These are phyloP conservation scores for Thunnus thynnus DNA, from an alignment of 2,113 vertebrate genomes.

Conservation along the genomic window DNA sequence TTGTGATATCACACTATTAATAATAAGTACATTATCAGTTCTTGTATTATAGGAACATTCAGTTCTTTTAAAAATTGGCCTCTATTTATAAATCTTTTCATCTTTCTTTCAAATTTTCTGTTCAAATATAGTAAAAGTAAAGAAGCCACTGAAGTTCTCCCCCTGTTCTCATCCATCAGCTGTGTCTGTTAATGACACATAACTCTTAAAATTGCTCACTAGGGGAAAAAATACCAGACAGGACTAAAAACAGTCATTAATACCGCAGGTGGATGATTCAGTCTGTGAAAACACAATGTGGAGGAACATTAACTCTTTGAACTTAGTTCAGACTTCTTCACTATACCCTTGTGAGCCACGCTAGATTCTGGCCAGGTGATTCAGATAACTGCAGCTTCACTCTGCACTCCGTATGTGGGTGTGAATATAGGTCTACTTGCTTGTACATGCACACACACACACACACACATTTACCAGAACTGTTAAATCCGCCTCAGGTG, in stretches of 20 bases:
- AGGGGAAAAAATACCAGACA: conserved; percentile 63
- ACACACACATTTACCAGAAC: conserved; percentile 32
- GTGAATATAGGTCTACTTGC: conserved; percentile 6
- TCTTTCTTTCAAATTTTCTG: conserved; percentile 20
- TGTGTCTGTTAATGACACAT: conserved; percentile 54
- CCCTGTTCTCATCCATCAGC: conserved; percentile 24
- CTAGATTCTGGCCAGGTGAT: conserved; percentile 21
- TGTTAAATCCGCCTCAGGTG: conserved; percentile 46
- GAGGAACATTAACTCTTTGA: conserved; percentile 46
- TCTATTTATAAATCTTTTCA: no score
- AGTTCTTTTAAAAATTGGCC: no score
- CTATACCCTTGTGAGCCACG: conserved; percentile 10
- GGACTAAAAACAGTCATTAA: conserved; percentile 58
- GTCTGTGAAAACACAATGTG: conserved; percentile 37
- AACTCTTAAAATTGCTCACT: conserved; percentile 32
- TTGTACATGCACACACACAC: conserved; percentile 7
- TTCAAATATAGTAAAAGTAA: conserved; percentile 12
- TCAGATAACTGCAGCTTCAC: conserved; percentile 48
- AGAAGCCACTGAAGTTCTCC: background rate
- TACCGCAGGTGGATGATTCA: conserved; percentile 65
- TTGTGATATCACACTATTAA: no score
- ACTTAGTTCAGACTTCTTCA: background rate
- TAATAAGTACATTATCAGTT: background rate
- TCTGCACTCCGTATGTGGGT: conserved; percentile 23
- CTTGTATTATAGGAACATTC: background rate